Evolutionary conservation across 53 echinoderm and acorn worm species (phyloP).

Genomic region (Holothuria scabra): DNA sequence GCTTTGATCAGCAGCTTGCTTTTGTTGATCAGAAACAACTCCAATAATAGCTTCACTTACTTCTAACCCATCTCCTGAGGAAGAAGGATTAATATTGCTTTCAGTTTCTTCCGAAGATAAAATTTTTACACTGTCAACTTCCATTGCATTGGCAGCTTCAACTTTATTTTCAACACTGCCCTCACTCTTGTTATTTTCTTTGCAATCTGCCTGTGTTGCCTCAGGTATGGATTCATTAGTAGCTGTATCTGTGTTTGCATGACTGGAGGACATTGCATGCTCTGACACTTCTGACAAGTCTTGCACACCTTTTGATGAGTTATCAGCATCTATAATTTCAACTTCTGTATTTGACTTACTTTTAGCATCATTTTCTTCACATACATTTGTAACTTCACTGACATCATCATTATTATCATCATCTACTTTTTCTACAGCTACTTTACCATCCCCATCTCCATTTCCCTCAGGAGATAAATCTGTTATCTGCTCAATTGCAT

Average conservation of each 20-base stretch:
- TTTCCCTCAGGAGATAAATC: conserved; percentile 17
- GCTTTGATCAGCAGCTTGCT: neutral
- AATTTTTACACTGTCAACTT: too few species aligned
- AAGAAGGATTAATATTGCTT: too few species aligned
- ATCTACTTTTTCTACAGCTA: conserved; percentile 18
- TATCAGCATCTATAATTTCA: conserved; percentile 2
- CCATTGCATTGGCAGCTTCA: too few species aligned
- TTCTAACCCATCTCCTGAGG: neutral
- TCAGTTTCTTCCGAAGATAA: too few species aligned
- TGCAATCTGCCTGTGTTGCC: too few species aligned
- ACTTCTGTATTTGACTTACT: conserved; percentile 31
- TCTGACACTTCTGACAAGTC: conserved; percentile 42
- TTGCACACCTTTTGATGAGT: conserved; percentile 9
- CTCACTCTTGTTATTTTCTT: too few species aligned
- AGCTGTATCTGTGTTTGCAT: conserved; percentile 30
- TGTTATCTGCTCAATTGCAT: conserved; percentile 23
- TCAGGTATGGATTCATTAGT: neutral
- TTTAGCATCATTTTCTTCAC: conserved; percentile 53
- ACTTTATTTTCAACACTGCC: too few species aligned
- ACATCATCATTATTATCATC: conserved; percentile 44
- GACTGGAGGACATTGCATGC: conserved; percentile 52
- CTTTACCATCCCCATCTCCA: conserved; percentile 10
- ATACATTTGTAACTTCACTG: conserved; percentile 39
- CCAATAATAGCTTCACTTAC: conserved; percentile 10
- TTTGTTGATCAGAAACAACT: neutral